These are phyloP conservation scores for Trissolcus brochymenae DNA, from an alignment of 2,888 invertebrate species.

Conservation along the genomic window DNA sequence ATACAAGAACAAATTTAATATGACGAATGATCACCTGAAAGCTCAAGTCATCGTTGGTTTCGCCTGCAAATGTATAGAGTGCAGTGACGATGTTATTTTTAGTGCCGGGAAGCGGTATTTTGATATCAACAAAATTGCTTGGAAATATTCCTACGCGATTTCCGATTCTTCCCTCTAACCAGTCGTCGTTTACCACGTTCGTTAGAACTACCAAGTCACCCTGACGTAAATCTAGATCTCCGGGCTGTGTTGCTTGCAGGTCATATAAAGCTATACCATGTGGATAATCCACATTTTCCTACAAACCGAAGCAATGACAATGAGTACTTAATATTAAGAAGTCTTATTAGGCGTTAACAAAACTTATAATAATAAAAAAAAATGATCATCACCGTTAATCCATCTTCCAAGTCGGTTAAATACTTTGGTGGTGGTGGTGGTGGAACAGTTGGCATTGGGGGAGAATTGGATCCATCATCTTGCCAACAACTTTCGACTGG, in stretches of 20 bases:
- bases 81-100: slow-evolving; percentile 79
- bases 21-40: slow-evolving; percentile 76
- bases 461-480: slow-evolving; percentile 78
- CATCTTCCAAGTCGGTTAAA: slow-evolving; percentile 65
- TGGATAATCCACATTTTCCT: slow-evolving; percentile 76
- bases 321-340: not conserved
- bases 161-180: slow-evolving; percentile 86
- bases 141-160: slow-evolving; percentile 90
- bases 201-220: slow-evolving; percentile 84
- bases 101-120: slow-evolving; percentile 80
- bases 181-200: slow-evolving; percentile 85
- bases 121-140: slow-evolving; percentile 85
- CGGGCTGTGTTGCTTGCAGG: slow-evolving; percentile 84
- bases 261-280: slow-evolving; percentile 88
- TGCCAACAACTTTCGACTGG: slow-evolving; percentile 59
- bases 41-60: slow-evolving; percentile 79
- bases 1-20: slow-evolving; percentile 2
- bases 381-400: slow-evolving; percentile 60
- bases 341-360: too few relatives aligned
- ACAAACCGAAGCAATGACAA: slow-evolving; percentile 26
- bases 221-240: slow-evolving; percentile 88
- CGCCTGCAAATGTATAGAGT: slow-evolving; percentile 85
- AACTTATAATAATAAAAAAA: not conserved
- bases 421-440: slow-evolving; percentile 83
- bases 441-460: slow-evolving; percentile 88